Conservation (phyloP, 2,797 vertebrate species). For the Clarias laeviceps region DNA sequence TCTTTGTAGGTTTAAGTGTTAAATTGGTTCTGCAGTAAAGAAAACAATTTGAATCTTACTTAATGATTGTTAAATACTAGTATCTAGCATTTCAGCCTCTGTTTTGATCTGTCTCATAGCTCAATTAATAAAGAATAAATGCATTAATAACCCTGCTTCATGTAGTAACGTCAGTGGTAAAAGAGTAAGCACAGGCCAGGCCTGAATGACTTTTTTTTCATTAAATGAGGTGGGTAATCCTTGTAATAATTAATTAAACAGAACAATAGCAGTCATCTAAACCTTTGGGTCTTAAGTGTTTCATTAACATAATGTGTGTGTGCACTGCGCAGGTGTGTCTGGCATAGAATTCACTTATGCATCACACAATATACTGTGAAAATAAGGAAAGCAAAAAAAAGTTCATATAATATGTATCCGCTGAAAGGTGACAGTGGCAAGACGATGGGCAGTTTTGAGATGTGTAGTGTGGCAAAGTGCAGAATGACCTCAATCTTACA, state of each 20-base stretch:
- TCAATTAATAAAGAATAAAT: not conserved
- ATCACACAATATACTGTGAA: not conserved
- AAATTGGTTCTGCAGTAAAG: not conserved
- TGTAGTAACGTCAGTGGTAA: not conserved
- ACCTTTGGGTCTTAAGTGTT: not conserved
- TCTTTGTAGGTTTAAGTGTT: not conserved
- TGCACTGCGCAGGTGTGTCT: not conserved
- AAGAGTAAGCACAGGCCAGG: not conserved
- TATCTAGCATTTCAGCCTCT: not conserved
- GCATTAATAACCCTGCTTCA: not conserved
- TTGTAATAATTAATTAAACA: conserved; percentile 2
- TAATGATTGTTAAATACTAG: not conserved
- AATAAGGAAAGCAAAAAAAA: not conserved
- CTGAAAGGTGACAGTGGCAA: not conserved
- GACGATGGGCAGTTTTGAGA: not conserved
- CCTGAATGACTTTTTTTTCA: not conserved
- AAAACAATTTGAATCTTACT: not conserved
- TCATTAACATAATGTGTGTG: not conserved
- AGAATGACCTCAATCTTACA: not conserved
- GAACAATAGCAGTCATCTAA: not conserved
- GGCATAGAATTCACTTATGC: not conserved
- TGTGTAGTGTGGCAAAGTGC: not conserved
- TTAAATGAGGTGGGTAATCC: not conserved
- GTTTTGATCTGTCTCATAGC: not conserved
- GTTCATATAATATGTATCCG: not conserved